Percentiles rank a stretch among this genome's conserved stretches.
These are phyloP conservation scores for Drosophila bunnanda DNA, from an alignment of 2,888 invertebrate species.

Conservation along the genomic window DNA sequence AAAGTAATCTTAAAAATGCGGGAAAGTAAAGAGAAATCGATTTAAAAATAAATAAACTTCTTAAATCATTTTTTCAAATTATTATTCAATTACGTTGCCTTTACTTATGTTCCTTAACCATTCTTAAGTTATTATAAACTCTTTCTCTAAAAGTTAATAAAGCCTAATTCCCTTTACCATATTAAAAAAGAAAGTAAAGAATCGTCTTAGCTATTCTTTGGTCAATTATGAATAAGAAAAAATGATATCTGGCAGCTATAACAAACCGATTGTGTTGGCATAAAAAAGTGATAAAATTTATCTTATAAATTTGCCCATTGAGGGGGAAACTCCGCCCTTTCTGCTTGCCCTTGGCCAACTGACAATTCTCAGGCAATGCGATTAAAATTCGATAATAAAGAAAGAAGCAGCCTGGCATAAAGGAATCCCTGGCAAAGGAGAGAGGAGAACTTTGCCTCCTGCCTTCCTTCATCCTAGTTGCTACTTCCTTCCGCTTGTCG, in stretches of 20 bases:
- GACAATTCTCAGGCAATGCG: conserved; percentile 30
- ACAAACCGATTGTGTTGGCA: conserved; percentile 29
- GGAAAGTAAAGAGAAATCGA: neutral
- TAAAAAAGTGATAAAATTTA: conserved; percentile 29
- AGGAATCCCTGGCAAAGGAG: conserved; percentile 13
- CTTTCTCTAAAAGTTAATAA: neutral
- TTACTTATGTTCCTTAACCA: too few species aligned
- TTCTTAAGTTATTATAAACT: neutral
- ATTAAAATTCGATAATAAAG: conserved; percentile 41
- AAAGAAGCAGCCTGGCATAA: conserved; percentile 8
- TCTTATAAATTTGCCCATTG: conserved; percentile 24
- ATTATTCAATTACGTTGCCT: too few species aligned
- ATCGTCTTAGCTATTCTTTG: neutral
- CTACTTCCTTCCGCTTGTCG: conserved; percentile 19
- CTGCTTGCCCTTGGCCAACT: conserved; percentile 16
- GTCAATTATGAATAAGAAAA: conserved; percentile 8
- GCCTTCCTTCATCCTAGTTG: conserved; percentile 32
- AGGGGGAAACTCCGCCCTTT: neutral
- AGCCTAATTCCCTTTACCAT: neutral
- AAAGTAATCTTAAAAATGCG: neutral
- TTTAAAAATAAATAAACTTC: neutral
- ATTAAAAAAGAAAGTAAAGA: neutral
- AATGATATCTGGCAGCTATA: conserved; percentile 22
- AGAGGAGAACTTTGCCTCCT: conserved; percentile 17
- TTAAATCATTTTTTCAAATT: too few species aligned